Evolutionary conservation across 2,113 vertebrate genomes (phyloP).

Genomic region (Platysteira castanea): DNA sequence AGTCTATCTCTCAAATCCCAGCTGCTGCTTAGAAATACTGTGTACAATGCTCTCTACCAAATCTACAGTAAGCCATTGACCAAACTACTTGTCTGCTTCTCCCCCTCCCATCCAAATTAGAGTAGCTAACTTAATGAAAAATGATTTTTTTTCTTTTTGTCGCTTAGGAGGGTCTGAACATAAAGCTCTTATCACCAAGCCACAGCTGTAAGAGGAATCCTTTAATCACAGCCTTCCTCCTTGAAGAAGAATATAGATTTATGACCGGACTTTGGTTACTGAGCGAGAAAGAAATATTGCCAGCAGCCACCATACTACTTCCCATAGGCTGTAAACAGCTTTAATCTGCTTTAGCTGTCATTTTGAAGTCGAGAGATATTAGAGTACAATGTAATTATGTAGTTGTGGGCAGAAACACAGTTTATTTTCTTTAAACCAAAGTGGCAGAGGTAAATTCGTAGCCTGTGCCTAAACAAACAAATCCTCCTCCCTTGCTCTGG

Average conservation of each 20-base stretch:
- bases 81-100: slow-evolving; percentile 27
- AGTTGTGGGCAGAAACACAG: slow-evolving; percentile 50
- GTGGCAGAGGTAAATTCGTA: slow-evolving; percentile 9
- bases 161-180: slow-evolving; percentile 57
- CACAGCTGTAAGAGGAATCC: slow-evolving; percentile 72
- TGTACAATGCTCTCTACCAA: neutral
- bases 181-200: slow-evolving; percentile 71
- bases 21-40: neutral
- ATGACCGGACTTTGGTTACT: slow-evolving; percentile 66
- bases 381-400: slow-evolving; percentile 66
- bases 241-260: slow-evolving; percentile 74
- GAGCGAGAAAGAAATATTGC: slow-evolving; percentile 63
- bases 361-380: slow-evolving; percentile 68
- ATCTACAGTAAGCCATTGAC: slow-evolving; percentile 31
- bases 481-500: neutral
- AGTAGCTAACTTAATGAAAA: slow-evolving; percentile 63
- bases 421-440: slow-evolving; percentile 52
- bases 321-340: slow-evolving; percentile 61
- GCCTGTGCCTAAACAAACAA: slow-evolving; percentile 5
- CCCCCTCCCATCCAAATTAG: slow-evolving; percentile 31
- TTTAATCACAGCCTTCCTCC: slow-evolving; percentile 72
- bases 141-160: slow-evolving; percentile 58
- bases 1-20: slow-evolving; percentile 45
- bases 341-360: slow-evolving; percentile 69
- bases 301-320: slow-evolving; percentile 41